A percentile compares a stretch with the other conserved stretches of the same genome.
Evolutionary conservation across 2,888 invertebrate species (phyloP).

Genomic region (Eupithecia tripunctaria): DNA sequence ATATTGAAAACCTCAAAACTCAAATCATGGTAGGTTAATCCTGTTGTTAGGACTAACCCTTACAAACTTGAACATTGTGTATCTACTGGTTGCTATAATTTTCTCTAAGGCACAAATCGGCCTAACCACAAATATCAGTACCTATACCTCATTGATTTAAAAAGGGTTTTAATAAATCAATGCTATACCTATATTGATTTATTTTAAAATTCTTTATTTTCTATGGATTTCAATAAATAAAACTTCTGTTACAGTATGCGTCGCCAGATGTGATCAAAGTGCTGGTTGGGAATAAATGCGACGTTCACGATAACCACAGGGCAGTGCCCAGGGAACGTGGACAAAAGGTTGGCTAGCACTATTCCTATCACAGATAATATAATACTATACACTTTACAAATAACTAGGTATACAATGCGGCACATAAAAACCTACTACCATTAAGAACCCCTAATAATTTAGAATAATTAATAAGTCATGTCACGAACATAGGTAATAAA

Average conservation of each 20-base stretch:
- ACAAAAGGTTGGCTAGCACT: conserved; percentile 90
- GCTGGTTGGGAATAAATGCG: conserved; percentile 93
- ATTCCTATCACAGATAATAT: no score
- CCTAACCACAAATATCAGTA: no score
- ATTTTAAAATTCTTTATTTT: neutral
- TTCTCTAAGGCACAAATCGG: neutral
- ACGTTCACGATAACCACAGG: conserved; percentile 88
- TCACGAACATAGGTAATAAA: no score
- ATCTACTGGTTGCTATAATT: neutral
- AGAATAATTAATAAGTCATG: no score
- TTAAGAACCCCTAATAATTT: no score
- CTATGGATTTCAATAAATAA: neutral
- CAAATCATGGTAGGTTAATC: no score
- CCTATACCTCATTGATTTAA: no score
- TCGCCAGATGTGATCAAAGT: conserved; percentile 94
- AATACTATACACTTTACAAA: neutral
- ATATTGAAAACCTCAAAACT: no score
- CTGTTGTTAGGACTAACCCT: neutral
- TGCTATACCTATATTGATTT: no score
- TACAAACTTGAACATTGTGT: neutral
- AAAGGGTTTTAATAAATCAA: no score
- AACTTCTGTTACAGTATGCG: conserved; percentile 87
- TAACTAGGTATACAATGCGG: no score
- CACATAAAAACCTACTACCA: no score
- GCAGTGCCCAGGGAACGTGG: conserved; percentile 92